phyloP scores from a whole-genome alignment of 1,140 invertebrate species.

The Drosophila prosaltans region DNA sequence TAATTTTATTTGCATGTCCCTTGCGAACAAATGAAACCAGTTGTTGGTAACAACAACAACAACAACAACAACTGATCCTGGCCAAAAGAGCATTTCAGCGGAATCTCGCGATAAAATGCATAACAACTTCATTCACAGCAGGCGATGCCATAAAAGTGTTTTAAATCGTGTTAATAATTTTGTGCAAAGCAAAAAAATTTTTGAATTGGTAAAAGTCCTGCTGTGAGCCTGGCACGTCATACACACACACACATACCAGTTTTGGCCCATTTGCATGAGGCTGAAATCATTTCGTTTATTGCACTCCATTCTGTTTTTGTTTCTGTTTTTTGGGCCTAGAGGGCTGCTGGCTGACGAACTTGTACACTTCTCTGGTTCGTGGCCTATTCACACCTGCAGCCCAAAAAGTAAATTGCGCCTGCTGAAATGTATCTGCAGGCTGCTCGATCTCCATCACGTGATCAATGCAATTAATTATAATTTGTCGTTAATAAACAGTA shows the following conservation, averaged over 20 bases:
- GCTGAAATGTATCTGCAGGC: conserved; percentile 75
- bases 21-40: conserved; percentile 18
- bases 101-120: conserved; percentile 81
- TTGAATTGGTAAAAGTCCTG: conserved; percentile 75
- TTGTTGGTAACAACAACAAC: neutral
- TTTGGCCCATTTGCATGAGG: conserved; percentile 36
- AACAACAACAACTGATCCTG: conserved; percentile 3
- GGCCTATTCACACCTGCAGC: conserved; percentile 76
- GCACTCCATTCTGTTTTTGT: conserved; percentile 33
- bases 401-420: conserved; percentile 68
- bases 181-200: conserved; percentile 44
- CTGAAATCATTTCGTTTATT: conserved; percentile 28
- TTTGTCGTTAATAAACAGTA: conserved; percentile 74
- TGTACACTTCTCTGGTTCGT: conserved; percentile 25
- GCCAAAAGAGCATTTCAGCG: conserved; percentile 54
- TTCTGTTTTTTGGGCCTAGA: conserved; percentile 31
- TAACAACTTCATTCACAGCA: conserved; percentile 82
- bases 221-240: conserved; percentile 73
- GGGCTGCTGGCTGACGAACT: conserved; percentile 12
- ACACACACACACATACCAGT: neutral
- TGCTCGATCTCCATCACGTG: conserved; percentile 78
- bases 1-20: conserved; percentile 74
- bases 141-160: conserved; percentile 82
- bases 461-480: conserved; percentile 82
- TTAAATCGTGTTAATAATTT: conserved; percentile 83